A percentile compares a stretch with the other conserved stretches of the same genome.
Evolutionary conservation across 1,140 invertebrate species (phyloP).

Genomic region (Caenorhabditis inopinata): DNA sequence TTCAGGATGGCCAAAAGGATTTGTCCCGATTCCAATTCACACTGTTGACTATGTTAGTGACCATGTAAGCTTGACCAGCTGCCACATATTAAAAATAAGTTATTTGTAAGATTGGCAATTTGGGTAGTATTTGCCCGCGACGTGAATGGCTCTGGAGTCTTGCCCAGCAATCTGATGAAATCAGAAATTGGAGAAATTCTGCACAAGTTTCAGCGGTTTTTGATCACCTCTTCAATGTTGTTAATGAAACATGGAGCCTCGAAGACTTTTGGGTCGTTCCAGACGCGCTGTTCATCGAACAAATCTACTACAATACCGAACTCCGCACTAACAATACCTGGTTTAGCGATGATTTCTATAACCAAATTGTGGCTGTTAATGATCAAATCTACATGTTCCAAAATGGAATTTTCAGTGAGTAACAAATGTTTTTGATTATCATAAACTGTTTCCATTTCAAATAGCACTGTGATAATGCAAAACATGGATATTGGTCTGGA

Average conservation of each 20-base stretch:
- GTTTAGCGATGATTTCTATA: constrained; percentile 3
- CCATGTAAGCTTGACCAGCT: constrained; percentile 31
- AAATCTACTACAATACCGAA: background rate
- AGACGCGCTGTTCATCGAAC: constrained; percentile 32
- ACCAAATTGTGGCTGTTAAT: constrained; percentile 26
- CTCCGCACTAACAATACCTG: background rate
- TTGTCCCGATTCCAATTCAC: constrained; percentile 41
- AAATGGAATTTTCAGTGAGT: constrained; percentile 38
- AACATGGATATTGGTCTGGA: constrained; percentile 27
- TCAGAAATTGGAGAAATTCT: background rate
- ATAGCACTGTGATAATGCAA: constrained; percentile 28
- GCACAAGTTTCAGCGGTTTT: background rate
- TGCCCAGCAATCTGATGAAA: constrained; percentile 11
- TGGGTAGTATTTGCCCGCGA: constrained; percentile 13
- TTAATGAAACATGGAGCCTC: background rate
- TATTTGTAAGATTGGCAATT: constrained; percentile 39
- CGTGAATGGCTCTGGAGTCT: constrained; percentile 30
- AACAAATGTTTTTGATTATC: background rate
- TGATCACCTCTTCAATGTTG: background rate
- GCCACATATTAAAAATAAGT: background rate
- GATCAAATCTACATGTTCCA: constrained; percentile 37
- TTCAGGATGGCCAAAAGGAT: constrained; percentile 32
- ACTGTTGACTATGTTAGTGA: constrained; percentile 40
- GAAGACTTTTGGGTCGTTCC: constrained; percentile 38
- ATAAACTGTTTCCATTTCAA: background rate